Conservation (phyloP, 1,140 invertebrate species). For the Copidosoma floridanum region DNA sequence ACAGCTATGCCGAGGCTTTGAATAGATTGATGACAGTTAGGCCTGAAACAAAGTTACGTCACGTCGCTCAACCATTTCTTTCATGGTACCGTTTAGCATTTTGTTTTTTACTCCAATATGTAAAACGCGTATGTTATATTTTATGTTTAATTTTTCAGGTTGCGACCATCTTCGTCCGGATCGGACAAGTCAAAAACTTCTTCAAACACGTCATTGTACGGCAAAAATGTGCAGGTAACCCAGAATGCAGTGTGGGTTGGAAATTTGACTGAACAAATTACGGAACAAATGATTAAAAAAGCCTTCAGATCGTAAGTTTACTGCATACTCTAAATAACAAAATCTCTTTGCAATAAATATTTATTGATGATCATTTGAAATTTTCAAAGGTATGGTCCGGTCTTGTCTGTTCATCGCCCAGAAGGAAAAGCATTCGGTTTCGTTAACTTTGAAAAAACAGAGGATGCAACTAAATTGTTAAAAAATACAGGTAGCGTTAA, state of each 20-base stretch:
- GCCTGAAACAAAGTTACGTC: not conserved
- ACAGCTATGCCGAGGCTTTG: too few relatives aligned
- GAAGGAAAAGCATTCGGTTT: not conserved
- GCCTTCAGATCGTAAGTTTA: not conserved
- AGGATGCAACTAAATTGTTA: not conserved
- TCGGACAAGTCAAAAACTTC: too few relatives aligned
- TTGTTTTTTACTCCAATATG: too few relatives aligned
- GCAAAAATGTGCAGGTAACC: not conserved
- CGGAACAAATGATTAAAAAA: not conserved
- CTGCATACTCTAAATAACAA: not conserved
- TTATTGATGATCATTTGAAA: not conserved
- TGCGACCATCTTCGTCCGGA: too few relatives aligned
- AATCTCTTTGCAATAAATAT: not conserved
- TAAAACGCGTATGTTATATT: too few relatives aligned
- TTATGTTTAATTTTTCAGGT: too few relatives aligned
- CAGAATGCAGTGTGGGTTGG: conserved; percentile 9
- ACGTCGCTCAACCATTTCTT: not conserved
- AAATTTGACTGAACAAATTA: not conserved
- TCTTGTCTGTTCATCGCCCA: not conserved
- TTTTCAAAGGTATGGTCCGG: conserved; percentile 2
- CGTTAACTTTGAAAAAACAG: conserved; percentile 2
- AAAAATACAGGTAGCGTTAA: too few relatives aligned
- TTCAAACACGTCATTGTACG: too few relatives aligned
- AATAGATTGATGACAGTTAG: not conserved
- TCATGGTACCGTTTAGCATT: not conserved